Conservation (phyloP, 2,797 vertebrate species). For the Petrocephalus schoutedeni region DNA sequence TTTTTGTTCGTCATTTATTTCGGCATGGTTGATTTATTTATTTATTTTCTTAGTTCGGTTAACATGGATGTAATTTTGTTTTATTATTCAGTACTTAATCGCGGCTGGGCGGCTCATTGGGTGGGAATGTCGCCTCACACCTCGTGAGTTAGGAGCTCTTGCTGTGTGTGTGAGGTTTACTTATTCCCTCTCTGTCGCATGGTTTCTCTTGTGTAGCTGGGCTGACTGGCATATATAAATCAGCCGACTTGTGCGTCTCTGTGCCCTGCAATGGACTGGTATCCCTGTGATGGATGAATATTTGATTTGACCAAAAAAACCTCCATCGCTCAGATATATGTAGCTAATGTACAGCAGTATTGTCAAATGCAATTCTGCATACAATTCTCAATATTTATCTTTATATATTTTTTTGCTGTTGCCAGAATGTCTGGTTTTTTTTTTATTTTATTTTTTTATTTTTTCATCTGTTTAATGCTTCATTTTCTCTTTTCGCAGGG, state of each 20-base stretch:
- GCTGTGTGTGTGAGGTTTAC: not conserved
- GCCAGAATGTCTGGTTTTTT: not conserved
- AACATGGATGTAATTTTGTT: not conserved
- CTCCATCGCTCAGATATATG: not conserved
- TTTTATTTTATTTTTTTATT: not conserved
- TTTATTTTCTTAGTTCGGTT: not conserved
- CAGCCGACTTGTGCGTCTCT: not conserved
- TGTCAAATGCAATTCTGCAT: not conserved
- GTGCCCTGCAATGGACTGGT: not conserved
- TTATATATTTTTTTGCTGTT: too few relatives aligned
- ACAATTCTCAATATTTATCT: not conserved
- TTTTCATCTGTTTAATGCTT: not conserved
- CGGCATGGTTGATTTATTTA: not conserved
- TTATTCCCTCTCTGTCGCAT: not conserved
- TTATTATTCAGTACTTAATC: not conserved
- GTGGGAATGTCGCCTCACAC: not conserved
- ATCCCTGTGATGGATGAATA: not conserved
- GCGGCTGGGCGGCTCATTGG: not conserved
- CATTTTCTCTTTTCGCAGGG: slow-evolving; percentile 52
- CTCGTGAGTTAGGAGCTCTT: not conserved
- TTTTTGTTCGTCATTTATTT: not conserved
- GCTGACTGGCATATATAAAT: not conserved
- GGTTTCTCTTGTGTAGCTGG: not conserved
- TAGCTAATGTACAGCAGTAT: not conserved
- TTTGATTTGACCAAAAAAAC: not conserved